Conservation (phyloP, 2,113 vertebrate genomes). For the Pseudopodoces humilis region DNA sequence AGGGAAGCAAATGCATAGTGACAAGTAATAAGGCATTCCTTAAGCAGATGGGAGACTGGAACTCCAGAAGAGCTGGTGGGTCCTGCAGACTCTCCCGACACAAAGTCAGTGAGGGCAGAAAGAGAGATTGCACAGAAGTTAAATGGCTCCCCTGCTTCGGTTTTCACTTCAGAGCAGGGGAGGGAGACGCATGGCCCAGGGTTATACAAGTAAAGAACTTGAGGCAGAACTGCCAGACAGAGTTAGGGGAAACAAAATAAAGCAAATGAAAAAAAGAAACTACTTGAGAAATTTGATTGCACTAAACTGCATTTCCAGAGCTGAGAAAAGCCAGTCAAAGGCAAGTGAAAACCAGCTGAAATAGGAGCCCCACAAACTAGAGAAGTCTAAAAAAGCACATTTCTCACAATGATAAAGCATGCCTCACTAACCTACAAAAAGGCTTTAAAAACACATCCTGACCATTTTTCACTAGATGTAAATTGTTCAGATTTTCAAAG, state of each 20-base stretch:
- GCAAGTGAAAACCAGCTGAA: neutral
- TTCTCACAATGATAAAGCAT: neutral
- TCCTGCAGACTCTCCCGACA: neutral
- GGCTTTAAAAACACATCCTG: neutral
- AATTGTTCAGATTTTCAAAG: neutral
- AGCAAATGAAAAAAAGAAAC: neutral
- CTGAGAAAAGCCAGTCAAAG: neutral
- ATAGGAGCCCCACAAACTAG: neutral
- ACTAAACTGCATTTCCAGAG: neutral
- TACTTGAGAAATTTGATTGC: neutral
- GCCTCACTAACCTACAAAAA: neutral
- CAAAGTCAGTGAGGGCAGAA: neutral
- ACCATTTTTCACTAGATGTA: neutral
- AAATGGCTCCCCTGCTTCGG: neutral
- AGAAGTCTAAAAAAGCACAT: neutral
- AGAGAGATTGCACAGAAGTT: neutral
- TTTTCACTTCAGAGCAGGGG: neutral
- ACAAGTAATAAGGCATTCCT: conserved; percentile 41
- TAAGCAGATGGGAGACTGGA: neutral
- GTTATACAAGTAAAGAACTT: neutral
- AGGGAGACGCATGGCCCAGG: neutral
- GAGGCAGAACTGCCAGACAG: neutral
- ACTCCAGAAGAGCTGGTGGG: neutral
- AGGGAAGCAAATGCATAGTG: neutral
- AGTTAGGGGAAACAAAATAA: neutral